Conservation (phyloP, 2,113 vertebrate species). For the Tragelaphus buxtoni region DNA sequence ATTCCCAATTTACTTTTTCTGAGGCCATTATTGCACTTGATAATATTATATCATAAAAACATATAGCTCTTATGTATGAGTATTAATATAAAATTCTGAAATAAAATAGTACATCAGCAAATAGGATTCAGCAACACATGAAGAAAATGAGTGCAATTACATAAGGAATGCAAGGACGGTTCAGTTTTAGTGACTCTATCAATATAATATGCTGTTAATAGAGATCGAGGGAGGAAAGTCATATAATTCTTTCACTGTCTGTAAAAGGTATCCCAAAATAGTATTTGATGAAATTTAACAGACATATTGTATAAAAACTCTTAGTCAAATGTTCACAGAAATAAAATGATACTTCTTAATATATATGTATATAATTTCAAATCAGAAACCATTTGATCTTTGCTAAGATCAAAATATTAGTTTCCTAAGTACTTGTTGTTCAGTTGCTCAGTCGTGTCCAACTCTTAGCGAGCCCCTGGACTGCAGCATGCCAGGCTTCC, state of each 20-base stretch:
- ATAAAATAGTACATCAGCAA: background rate
- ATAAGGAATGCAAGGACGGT: slow-evolving; percentile 38
- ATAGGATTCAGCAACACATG: background rate
- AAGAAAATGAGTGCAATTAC: background rate
- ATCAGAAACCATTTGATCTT: background rate
- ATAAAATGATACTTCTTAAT: background rate
- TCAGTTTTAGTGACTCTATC: slow-evolving; percentile 27
- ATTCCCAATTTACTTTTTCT: background rate
- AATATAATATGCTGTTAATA: background rate
- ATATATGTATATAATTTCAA: background rate
- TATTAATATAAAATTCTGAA: background rate
- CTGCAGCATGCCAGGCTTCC: background rate
- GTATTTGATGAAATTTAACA: background rate
- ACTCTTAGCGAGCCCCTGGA: background rate
- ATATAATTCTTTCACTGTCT: background rate
- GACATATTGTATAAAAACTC: background rate
- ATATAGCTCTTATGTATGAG: background rate
- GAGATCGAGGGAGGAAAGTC: background rate
- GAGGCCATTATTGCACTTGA: background rate
- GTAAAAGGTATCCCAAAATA: background rate
- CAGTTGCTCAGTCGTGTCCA: fast-evolving
- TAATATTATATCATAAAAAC: background rate
- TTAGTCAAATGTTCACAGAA: background rate
- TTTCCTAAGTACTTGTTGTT: background rate
- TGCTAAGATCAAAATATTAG: background rate